Evolutionary conservation across 30 jellyfish, hydroid and myxozoan genomes (phyloP), one percentile per base, ranked within the genome.

Genomic region (Cassiopea andromeda): DNA sequence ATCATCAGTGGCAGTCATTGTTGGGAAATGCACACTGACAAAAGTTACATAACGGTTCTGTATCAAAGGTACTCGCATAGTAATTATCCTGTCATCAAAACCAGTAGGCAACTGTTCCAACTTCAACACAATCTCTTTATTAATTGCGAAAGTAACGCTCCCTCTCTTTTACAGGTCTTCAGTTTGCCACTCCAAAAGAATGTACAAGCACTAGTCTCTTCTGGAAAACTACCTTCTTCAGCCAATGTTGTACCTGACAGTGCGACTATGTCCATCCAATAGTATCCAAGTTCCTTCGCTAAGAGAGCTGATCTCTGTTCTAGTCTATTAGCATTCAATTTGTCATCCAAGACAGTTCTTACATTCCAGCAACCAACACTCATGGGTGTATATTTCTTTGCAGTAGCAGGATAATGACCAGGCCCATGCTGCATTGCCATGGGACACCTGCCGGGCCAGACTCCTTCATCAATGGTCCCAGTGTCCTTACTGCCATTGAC

Each of bases 11-110:
- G 45, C 16, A 38, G 83, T 60, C 82, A 61, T 61, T 43, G 94
- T 87, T 8, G 94, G 95, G 16, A 92, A 92, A 66, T 88, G 69
- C 1, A 44, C 95, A 18, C 85, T 57, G 77, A 88, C 44, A 47
- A 79, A 8, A 49, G 95, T 78, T 7, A 70, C 76, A 1, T 78
- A 54, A 43, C 92, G 48, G 58, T 80, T 60, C 13, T 48, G 48
- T 17, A 18, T 18, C 71, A 88, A 92, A n/a, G 87, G 78, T 79
- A 72, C 57, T 48, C 78, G n/a, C 19, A 84, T n/a, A 10, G 79
- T 46, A 87, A 84, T 84, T 75, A 84, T 73, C n/a, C 85, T 60
- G n/a, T 45, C 85, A 47, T n/a, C 49, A 18, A 18, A n/a, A 12
- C 85, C 91, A 10, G 16, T 48, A 7, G 91, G 89, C 27, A 27